phyloP scores from a whole-genome alignment of 2,113 vertebrate species.

The Dryoscopus gambensis region DNA sequence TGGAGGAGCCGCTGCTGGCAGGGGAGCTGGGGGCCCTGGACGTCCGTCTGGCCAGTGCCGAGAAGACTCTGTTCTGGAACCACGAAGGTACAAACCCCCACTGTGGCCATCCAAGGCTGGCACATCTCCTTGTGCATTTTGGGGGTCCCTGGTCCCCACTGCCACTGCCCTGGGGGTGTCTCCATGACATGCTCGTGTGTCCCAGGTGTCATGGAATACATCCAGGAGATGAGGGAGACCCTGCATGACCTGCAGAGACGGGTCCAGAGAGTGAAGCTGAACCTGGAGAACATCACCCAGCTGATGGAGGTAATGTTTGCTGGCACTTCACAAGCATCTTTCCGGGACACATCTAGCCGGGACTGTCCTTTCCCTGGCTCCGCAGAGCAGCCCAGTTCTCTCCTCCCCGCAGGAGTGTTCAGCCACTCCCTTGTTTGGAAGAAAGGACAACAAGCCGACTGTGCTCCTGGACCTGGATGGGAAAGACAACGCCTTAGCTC shows the following conservation, averaged over 20 bases:
- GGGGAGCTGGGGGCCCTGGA: constrained; percentile 65
- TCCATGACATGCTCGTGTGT: accelerated
- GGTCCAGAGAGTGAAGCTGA: constrained; percentile 70
- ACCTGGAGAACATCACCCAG: constrained; percentile 60
- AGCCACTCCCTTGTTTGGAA: constrained; percentile 66
- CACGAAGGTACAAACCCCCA: constrained; percentile 43
- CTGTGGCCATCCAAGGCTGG: too few species aligned
- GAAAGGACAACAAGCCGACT: constrained; percentile 70
- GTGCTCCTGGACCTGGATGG: constrained; percentile 70
- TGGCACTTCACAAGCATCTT: background rate
- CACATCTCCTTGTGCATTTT: accelerated
- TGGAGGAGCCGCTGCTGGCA: constrained; percentile 68
- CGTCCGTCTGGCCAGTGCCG: background rate
- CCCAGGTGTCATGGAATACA: constrained; percentile 68
- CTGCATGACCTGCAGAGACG: constrained; percentile 65
- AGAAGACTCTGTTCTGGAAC: constrained; percentile 71
- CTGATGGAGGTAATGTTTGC: constrained; percentile 66
- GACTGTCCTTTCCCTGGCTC: background rate
- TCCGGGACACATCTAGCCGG: accelerated
- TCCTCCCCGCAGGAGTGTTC: constrained; percentile 64
- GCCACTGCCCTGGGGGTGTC: too few species aligned
- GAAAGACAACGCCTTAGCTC: constrained; percentile 12
- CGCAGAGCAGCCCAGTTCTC: background rate
- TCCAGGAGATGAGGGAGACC: constrained; percentile 58
- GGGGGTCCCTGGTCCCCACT: background rate